Base-by-base conservation (phyloP, 1,140 invertebrate genomes). In the Xylocopa sonorina region DNA sequence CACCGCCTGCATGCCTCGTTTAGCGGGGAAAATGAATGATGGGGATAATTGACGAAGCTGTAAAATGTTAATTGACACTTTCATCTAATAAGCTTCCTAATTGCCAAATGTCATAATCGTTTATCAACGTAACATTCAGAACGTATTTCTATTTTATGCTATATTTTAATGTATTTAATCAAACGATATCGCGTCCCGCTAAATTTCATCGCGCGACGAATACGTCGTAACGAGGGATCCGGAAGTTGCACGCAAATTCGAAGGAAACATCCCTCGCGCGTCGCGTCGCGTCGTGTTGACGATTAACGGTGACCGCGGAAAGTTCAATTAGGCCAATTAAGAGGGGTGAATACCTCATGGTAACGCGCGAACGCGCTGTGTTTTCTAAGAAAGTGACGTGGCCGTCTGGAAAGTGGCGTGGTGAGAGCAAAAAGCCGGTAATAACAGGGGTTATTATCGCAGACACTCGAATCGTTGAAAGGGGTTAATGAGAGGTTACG, bases 401-500 rank as follows among this genome's bases (percentile, higher is more conserved):
- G 41, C 71, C 73, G 73, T 82, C 82, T 83, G 63, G 50, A 38
- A 27, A 57, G 57, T 38, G 34, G 68, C 69, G 41, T 60, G 2
- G 60, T 32, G 69, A 51, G 38, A 32, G 27, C 18, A 46, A 43
- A 55, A 55, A 78, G 63, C 58, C 68, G 57, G 46, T 55, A 78
- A 78, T 78, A 63, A 73, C 68, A 48, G 58, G 76, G 76, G 68
- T 72, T 73, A 78, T 72, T 73, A 72, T 72, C 48, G 76, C 57
- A 27, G 16, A 16, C 18, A 63, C 57, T 64, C 50, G 64, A 66
- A 74, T 24, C 80, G 68, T 74, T 86, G 80, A 85, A 87, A 87
- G 78, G 78, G 85, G 87, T 88, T 88, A 88, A 88, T 88, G 81
- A 88, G 85, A 87, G 85, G 81, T 88, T 87, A 85, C 74, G n/a